These are phyloP conservation scores for Drosophila lutescens DNA, from an alignment of 2,888 invertebrate species.

Conservation along the genomic window DNA sequence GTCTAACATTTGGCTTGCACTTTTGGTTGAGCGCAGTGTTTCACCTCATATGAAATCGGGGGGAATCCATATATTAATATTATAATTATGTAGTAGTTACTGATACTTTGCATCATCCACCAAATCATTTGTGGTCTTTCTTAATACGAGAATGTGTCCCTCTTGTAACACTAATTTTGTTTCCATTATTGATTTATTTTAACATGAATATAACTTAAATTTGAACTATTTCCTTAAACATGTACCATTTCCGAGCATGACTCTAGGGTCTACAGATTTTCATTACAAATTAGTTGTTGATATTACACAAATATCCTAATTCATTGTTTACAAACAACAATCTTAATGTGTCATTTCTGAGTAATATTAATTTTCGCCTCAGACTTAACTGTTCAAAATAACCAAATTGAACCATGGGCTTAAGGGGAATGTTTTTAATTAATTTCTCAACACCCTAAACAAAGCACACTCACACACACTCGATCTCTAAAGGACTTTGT, in stretches of 20 bases:
- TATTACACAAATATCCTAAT: too few relatives aligned
- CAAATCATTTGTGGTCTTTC: constrained; percentile 8
- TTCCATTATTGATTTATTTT: background rate
- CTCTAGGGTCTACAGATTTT: background rate
- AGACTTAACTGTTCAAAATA: background rate
- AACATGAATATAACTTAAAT: background rate
- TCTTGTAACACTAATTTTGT: background rate
- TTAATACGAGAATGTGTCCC: constrained; percentile 1
- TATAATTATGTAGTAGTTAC: background rate
- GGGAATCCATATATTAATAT: background rate
- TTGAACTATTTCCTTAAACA: background rate
- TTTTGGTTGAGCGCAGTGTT: constrained; percentile 22
- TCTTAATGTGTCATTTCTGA: too few relatives aligned
- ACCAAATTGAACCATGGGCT: background rate
- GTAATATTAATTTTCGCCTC: background rate
- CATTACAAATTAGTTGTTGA: background rate
- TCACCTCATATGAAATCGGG: constrained; percentile 9
- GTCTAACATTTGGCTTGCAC: constrained; percentile 19
- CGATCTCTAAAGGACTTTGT: constrained; percentile 2
- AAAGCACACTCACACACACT: background rate
- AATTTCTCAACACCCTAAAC: background rate
- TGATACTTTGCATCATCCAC: background rate
- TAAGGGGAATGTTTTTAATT: too few relatives aligned
- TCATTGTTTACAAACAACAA: too few relatives aligned
- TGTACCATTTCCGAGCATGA: background rate